A percentile compares a stretch with the other conserved stretches of the same genome.
Evolutionary conservation across 2,113 vertebrate genomes (phyloP).

Genomic region (Triplophysa tibetana): DNA sequence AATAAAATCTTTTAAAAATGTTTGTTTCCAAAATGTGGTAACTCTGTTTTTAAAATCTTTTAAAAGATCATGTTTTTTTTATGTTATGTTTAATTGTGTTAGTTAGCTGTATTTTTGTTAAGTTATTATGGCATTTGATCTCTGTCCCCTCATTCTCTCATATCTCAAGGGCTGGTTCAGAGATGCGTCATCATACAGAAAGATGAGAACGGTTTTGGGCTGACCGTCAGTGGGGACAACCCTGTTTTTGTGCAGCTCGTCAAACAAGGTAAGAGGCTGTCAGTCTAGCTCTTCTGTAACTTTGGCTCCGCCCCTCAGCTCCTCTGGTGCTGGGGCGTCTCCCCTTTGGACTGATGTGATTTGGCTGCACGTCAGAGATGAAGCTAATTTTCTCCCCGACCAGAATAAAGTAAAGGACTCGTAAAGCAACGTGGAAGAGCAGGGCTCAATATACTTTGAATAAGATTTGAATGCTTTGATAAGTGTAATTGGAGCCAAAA

Average conservation of each 20-base stretch:
- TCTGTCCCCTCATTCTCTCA: neutral
- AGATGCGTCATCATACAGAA: conserved; percentile 97
- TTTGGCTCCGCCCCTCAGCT: neutral
- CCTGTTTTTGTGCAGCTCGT: conserved; percentile 99
- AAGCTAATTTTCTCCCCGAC: conserved; percentile 31
- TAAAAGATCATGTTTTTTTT: too few relatives aligned
- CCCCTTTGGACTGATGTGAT: conserved; percentile 9
- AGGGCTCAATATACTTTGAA: neutral
- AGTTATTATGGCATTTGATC: too few relatives aligned
- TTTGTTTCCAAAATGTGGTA: too few relatives aligned
- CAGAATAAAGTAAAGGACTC: conserved; percentile 37
- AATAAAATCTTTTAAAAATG: neutral
- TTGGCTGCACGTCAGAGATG: conserved; percentile 38
- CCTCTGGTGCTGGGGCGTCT: neutral
- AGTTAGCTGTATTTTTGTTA: too few relatives aligned
- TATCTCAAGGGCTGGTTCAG: conserved; percentile 89
- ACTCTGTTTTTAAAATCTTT: too few relatives aligned
- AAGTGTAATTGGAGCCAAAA: too few relatives aligned
- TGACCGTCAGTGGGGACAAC: conserved; percentile 98
- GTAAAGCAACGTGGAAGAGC: neutral
- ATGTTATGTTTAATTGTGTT: too few relatives aligned
- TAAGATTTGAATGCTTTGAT: too few relatives aligned
- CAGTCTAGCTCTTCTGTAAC: neutral
- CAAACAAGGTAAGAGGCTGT: conserved; percentile 84
- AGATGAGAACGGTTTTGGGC: conserved; percentile 95